Percentiles rank a stretch among this genome's conserved stretches.
phyloP scores from a whole-genome alignment of 2,113 vertebrate genomes.

The Tachysurus vachellii region DNA sequence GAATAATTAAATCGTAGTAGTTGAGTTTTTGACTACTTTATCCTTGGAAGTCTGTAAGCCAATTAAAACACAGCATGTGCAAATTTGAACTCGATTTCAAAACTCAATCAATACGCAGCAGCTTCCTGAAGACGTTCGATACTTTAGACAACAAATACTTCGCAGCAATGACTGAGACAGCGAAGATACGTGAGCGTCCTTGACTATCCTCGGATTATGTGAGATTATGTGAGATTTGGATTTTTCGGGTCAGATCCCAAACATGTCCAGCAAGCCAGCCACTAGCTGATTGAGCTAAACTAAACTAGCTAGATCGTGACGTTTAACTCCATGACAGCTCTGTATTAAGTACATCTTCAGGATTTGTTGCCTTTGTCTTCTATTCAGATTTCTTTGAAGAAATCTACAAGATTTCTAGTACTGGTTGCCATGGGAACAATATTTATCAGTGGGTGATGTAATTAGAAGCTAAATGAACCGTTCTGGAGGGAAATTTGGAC shows the following conservation, averaged over 20 bases:
- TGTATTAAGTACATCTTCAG: neutral
- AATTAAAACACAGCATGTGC: too few species aligned
- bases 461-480: too few species aligned
- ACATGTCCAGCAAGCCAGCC: neutral
- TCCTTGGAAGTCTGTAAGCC: too few species aligned
- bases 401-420: neutral
- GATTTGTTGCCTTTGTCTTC: neutral
- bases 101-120: neutral
- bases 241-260: too few species aligned
- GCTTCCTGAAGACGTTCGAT: too few species aligned
- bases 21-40: neutral
- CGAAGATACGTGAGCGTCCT: neutral
- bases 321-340: neutral
- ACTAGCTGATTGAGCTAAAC: neutral
- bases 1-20: neutral
- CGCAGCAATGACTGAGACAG: neutral
- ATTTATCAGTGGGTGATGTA: too few species aligned
- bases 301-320: neutral
- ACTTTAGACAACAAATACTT: neutral
- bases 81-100: neutral
- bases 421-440: too few species aligned
- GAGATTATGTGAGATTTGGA: too few species aligned
- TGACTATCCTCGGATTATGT: too few species aligned
- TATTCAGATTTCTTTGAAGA: too few species aligned
- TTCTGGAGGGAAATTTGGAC: too few species aligned